phyloP scores from a whole-genome alignment of 2,113 vertebrate species.

The Neoarius graeffei region DNA sequence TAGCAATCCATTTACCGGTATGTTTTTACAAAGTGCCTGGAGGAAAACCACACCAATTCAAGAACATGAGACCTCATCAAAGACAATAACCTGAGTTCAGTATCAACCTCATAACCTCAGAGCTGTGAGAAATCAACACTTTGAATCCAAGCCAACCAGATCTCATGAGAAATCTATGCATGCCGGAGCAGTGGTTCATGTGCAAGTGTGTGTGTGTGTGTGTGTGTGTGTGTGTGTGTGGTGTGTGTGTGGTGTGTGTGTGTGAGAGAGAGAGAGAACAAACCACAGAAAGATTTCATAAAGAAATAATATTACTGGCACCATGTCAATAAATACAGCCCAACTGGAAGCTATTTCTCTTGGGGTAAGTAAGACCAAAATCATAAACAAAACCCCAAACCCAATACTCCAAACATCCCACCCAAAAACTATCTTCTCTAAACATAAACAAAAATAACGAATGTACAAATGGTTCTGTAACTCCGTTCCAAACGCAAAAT shows the following conservation, averaged over 20 bases:
- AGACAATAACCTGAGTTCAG: neutral
- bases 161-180: neutral
- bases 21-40: neutral
- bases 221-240: too few species aligned
- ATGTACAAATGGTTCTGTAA: neutral
- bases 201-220: neutral
- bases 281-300: neutral
- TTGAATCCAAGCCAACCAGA: neutral
- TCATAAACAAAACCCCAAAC: neutral
- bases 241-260: neutral
- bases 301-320: neutral
- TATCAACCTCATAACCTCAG: neutral
- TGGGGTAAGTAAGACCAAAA: neutral
- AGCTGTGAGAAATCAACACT: neutral
- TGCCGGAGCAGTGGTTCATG: neutral
- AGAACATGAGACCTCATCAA: neutral
- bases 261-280: neutral
- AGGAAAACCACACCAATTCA: neutral
- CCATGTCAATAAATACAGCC: neutral
- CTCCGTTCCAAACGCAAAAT: neutral
- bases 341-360: neutral
- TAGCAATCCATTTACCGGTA: constrained; percentile 9
- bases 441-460: neutral
- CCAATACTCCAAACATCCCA: too few species aligned
- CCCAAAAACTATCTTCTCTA: neutral